phyloP scores from a whole-genome alignment of 2,888 invertebrate genomes.

The Nineta flava region DNA sequence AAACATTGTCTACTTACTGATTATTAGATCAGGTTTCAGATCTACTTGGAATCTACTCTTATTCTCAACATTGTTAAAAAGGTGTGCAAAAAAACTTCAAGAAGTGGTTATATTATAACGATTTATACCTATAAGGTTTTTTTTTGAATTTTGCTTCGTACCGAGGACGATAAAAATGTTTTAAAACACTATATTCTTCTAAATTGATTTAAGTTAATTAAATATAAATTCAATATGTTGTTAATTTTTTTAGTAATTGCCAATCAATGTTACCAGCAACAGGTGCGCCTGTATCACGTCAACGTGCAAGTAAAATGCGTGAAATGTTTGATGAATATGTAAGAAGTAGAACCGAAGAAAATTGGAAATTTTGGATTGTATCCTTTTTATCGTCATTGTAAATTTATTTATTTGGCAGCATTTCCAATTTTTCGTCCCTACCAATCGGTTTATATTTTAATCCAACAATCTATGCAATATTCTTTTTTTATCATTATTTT shows the following conservation, averaged over 20 bases:
- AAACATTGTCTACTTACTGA: too few species aligned
- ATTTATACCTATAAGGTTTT: neutral
- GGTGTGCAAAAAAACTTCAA: too few species aligned
- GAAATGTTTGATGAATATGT: constrained; percentile 92
- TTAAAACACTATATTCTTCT: too few species aligned
- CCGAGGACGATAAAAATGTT: neutral
- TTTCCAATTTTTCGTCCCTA: neutral
- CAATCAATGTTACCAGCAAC: constrained; percentile 91
- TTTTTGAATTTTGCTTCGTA: neutral
- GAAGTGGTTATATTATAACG: too few species aligned
- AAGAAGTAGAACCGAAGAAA: constrained; percentile 64
- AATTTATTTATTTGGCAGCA: neutral
- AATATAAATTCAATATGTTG: neutral
- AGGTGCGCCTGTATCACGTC: constrained; percentile 83
- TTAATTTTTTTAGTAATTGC: constrained; percentile 53
- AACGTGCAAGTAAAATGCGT: constrained; percentile 76
- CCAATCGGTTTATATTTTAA: too few species aligned
- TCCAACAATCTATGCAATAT: too few species aligned
- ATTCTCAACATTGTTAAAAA: too few species aligned
- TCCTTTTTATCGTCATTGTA: constrained; percentile 36
- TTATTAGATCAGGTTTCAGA: too few species aligned
- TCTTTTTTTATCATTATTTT: too few species aligned
- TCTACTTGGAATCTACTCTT: too few species aligned
- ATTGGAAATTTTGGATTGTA: constrained; percentile 99
- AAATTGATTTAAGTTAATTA: neutral